Conservation (phyloP, 2,888 invertebrate genomes). For the Agrotis clavis region DNA sequence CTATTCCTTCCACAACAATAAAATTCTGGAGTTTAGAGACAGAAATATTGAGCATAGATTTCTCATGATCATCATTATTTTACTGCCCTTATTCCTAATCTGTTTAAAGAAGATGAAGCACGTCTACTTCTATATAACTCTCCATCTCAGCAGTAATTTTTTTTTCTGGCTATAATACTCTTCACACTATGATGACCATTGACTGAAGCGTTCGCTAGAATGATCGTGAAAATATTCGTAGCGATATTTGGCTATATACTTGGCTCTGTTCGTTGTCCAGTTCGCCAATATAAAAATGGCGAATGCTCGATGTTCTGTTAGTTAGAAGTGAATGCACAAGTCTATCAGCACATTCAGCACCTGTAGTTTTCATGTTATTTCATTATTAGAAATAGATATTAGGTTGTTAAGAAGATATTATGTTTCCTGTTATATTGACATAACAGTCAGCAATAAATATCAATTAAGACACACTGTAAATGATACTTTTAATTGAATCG, state of each 20-base stretch:
- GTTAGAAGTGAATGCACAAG: no score
- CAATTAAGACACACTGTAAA: conserved; percentile 16
- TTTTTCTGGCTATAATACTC: no score
- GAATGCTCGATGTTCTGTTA: no score
- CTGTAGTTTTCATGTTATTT: no score
- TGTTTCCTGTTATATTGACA: conserved; percentile 15
- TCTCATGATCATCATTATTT: not conserved
- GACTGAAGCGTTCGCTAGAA: no score
- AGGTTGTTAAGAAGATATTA: not conserved
- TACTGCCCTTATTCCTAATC: not conserved
- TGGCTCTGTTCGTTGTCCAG: no score
- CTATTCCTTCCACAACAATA: not conserved
- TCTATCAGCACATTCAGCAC: no score
- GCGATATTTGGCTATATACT: no score
- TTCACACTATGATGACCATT: no score
- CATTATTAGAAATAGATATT: not conserved
- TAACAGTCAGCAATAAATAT: conserved; percentile 32
- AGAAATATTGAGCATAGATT: not conserved
- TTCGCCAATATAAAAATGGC: no score
- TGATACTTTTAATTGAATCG: conserved; percentile 19
- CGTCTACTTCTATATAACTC: not conserved
- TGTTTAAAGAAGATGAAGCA: not conserved
- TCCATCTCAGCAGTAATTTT: no score
- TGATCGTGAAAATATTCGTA: no score
- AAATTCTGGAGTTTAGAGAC: not conserved